Conservation (phyloP, 1,140 invertebrate genomes). For the Heterodera carotae region DNA sequence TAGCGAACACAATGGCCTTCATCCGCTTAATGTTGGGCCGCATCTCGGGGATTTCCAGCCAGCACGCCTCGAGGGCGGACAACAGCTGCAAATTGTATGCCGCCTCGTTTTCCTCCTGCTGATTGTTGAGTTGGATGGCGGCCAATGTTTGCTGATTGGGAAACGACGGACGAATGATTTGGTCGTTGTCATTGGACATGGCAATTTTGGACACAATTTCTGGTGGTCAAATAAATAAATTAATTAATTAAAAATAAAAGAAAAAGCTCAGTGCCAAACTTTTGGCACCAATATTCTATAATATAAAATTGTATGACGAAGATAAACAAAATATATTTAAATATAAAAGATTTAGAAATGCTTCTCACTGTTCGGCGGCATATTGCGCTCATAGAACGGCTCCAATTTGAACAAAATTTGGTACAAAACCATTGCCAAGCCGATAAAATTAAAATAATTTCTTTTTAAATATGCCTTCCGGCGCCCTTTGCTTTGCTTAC, state of each 20-base stretch:
- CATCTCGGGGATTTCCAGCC: slow-evolving; percentile 65
- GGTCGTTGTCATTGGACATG: slow-evolving; percentile 60
- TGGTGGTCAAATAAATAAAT: neutral
- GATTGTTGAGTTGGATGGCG: neutral
- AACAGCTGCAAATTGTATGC: slow-evolving; percentile 56
- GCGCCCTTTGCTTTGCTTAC: slow-evolving; percentile 50
- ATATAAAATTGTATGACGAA: neutral
- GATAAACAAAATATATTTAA: too few species aligned
- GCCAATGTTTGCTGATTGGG: slow-evolving; percentile 49
- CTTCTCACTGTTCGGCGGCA: slow-evolving; percentile 47
- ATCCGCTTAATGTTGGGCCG: slow-evolving; percentile 64
- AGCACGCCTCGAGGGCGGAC: slow-evolving; percentile 64
- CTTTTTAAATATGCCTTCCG: neutral
- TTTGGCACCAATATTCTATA: too few species aligned
- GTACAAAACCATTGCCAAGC: slow-evolving; percentile 47
- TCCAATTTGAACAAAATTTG: slow-evolving; percentile 62
- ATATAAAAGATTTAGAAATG: neutral
- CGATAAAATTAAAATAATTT: slow-evolving; percentile 23
- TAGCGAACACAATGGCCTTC: slow-evolving; percentile 60
- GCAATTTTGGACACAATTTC: slow-evolving; percentile 59
- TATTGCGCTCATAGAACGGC: slow-evolving; percentile 59
- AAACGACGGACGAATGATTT: slow-evolving; percentile 58
- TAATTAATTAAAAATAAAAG: too few species aligned
- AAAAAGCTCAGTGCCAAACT: too few species aligned
- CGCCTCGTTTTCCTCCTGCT: slow-evolving; percentile 30